Evolutionary conservation across 2,797 vertebrate genomes (phyloP).

Genomic region (Serranus cabrilla): DNA sequence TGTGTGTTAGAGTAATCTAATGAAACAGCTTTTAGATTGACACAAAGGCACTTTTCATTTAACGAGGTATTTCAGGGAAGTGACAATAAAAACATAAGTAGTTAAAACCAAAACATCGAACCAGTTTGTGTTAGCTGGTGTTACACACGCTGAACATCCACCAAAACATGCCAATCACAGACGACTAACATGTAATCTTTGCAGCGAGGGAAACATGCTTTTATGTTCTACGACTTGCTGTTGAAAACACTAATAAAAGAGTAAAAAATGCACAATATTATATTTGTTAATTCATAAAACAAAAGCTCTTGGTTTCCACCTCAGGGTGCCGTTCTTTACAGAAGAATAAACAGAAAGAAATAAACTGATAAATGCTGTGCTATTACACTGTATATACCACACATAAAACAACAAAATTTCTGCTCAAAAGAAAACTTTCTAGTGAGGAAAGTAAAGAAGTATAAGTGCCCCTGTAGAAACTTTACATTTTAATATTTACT

Average conservation of each 20-base stretch:
- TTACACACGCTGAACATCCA: background rate
- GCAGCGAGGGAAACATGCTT: background rate
- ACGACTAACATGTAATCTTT: background rate
- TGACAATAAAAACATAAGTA: background rate
- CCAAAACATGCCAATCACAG: background rate
- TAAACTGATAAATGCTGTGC: conserved; percentile 3
- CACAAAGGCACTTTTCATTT: background rate
- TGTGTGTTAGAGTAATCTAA: background rate
- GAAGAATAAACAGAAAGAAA: background rate
- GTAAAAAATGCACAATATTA: background rate
- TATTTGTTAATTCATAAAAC: background rate
- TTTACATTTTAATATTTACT: no score
- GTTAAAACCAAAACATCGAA: background rate
- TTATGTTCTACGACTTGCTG: background rate
- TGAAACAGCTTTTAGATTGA: background rate
- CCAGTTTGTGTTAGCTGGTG: background rate
- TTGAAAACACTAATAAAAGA: background rate
- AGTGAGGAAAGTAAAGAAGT: no score
- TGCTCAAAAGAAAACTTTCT: no score
- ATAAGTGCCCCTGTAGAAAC: no score
- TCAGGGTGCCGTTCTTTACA: background rate
- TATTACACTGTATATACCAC: no score
- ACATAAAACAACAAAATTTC: no score
- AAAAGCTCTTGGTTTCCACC: background rate
- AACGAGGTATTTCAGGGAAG: background rate